These are phyloP conservation scores for Portunus trituberculatus DNA, from an alignment of 1,140 invertebrate species.

Conservation along the genomic window DNA sequence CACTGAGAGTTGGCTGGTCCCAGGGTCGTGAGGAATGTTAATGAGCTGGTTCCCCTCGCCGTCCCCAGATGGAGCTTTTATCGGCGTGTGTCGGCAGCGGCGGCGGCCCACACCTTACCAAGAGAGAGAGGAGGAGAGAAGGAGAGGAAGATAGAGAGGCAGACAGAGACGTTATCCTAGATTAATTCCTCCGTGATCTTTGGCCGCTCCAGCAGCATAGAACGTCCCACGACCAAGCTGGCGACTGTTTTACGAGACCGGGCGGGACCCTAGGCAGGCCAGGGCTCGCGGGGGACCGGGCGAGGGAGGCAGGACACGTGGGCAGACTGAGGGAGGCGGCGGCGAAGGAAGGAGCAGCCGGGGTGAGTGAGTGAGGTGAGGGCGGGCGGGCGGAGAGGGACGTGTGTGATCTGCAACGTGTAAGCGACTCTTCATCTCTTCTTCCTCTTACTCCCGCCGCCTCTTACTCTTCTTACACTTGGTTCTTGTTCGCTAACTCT, in stretches of 20 bases:
- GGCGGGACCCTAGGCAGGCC: neutral
- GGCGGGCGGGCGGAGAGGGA: neutral
- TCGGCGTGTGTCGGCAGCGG: slow-evolving; percentile 52
- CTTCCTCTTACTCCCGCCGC: too few relatives aligned
- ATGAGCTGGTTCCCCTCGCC: slow-evolving; percentile 68
- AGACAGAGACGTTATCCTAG: slow-evolving; percentile 27
- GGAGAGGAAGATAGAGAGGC: slow-evolving; percentile 41
- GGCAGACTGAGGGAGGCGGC: slow-evolving; percentile 4
- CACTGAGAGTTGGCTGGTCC: slow-evolving; percentile 53
- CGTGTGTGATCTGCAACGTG: neutral
- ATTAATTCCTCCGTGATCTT: neutral
- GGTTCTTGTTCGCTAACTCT: neutral
- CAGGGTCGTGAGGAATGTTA: slow-evolving; percentile 69
- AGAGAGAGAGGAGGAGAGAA: slow-evolving; percentile 40
- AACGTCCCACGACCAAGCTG: neutral
- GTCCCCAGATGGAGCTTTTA: slow-evolving; percentile 70
- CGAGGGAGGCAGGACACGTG: neutral
- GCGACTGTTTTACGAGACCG: neutral
- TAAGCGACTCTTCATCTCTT: neutral
- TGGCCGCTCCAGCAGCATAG: neutral
- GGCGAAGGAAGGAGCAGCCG: slow-evolving; percentile 3
- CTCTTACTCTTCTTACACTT: neutral
- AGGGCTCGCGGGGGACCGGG: neutral
- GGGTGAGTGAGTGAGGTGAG: slow-evolving; percentile 17
- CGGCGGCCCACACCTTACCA: slow-evolving; percentile 52